Percentiles rank a stretch among this genome's conserved stretches.
Conservation (phyloP, 2,113 vertebrate species). For the Meles meles region DNA sequence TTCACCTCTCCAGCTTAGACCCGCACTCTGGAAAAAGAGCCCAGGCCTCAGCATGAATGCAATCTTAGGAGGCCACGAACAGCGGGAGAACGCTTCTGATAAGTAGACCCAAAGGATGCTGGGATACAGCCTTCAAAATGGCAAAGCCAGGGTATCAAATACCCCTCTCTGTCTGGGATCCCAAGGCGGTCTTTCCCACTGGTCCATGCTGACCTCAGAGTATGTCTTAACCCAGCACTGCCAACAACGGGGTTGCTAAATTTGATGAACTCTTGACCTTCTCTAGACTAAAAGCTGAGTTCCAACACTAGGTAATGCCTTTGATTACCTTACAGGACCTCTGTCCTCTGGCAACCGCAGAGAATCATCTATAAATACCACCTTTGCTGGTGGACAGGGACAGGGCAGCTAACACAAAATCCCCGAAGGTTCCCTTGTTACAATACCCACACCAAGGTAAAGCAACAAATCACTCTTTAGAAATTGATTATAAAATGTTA, state of each 20-base stretch:
- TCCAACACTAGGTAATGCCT: not conserved
- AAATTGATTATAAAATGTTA: not conserved
- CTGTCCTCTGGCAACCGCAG: not conserved
- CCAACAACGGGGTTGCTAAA: accelerated
- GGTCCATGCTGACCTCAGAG: not conserved
- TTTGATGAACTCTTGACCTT: not conserved
- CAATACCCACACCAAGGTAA: not conserved
- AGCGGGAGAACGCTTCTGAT: not conserved
- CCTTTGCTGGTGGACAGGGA: not conserved
- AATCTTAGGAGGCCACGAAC: not conserved
- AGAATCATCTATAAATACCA: not conserved
- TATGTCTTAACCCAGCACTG: not conserved
- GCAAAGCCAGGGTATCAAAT: not conserved
- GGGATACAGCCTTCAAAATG: not conserved
- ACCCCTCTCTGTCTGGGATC: too few relatives aligned
- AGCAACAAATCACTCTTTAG: not conserved
- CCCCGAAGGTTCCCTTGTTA: not conserved
- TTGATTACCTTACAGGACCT: not conserved
- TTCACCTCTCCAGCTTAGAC: not conserved
- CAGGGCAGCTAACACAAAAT: not conserved
- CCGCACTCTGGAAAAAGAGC: not conserved
- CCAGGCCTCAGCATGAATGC: not conserved
- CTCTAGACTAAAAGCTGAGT: not conserved
- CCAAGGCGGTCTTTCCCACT: not conserved
- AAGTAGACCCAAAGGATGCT: not conserved